phyloP scores from a whole-genome alignment of 92 coral and sea anemone genomes.

The Anthopleura xanthogrammica region DNA sequence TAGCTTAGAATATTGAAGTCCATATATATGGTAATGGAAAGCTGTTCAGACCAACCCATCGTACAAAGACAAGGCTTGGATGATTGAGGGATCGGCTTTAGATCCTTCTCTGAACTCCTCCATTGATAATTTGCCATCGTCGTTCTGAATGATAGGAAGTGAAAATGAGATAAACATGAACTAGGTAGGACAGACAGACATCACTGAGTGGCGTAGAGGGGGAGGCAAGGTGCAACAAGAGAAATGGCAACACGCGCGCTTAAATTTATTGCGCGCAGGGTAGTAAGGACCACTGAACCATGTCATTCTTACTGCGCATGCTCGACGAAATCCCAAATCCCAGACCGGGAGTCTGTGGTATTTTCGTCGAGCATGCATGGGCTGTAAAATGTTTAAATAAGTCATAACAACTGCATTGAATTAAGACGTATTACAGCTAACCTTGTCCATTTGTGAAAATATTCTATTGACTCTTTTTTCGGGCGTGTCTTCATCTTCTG shows the following conservation, averaged over 20 bases:
- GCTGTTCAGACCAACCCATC: slow-evolving; percentile 69
- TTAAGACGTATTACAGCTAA: slow-evolving; percentile 5
- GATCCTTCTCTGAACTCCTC: slow-evolving; percentile 98
- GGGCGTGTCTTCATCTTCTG: slow-evolving; percentile 95
- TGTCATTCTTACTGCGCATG: no score
- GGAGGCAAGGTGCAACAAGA: no score
- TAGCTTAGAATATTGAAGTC: neutral
- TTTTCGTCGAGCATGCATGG: no score
- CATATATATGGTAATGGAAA: neutral
- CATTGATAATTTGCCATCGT: slow-evolving; percentile 93
- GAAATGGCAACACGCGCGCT: no score
- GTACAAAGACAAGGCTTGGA: slow-evolving; percentile 91
- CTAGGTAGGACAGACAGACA: no score
- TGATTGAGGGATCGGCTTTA: slow-evolving; percentile 96
- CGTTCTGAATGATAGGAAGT: slow-evolving; percentile 53
- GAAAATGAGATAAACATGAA: neutral
- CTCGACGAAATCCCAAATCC: no score
- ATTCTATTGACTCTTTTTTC: slow-evolving; percentile 92
- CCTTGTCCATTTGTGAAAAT: slow-evolving; percentile 94
- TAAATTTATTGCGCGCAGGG: no score
- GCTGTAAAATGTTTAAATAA: no score
- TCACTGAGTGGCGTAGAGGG: no score
- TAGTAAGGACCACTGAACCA: no score
- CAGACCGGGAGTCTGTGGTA: no score
- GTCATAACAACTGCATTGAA: no score